Percentiles rank a stretch among this genome's conserved stretches.
These are phyloP conservation scores for Opisthocomus hoazin DNA, from an alignment of 2,113 vertebrate species.

Conservation along the genomic window DNA sequence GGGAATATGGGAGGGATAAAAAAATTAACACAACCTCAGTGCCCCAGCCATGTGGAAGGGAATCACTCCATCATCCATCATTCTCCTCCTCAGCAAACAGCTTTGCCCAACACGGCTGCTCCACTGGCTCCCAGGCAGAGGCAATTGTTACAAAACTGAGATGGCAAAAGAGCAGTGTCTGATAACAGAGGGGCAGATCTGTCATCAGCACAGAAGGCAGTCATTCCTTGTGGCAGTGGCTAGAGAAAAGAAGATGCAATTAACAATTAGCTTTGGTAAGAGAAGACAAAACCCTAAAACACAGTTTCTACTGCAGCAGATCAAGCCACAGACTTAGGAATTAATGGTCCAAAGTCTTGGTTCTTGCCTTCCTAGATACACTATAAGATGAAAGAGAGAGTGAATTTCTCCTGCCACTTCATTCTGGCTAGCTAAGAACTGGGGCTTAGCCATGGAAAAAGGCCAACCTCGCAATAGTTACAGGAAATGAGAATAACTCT, in stretches of 20 bases:
- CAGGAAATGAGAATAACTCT: constrained; percentile 44
- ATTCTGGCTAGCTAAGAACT: background rate
- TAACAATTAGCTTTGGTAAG: constrained; percentile 55
- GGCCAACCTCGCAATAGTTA: background rate
- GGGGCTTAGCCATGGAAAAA: constrained; percentile 23
- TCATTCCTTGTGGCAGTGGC: background rate
- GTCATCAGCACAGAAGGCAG: constrained; percentile 32
- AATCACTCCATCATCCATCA: background rate
- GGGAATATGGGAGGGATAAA: background rate
- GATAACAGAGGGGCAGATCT: constrained; percentile 27
- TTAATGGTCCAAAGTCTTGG: background rate
- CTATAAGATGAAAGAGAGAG: constrained; percentile 20
- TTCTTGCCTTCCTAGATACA: constrained; percentile 17
- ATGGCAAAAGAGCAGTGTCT: constrained; percentile 10
- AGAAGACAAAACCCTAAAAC: constrained; percentile 7
- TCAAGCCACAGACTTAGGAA: constrained; percentile 1
- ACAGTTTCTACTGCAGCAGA: constrained; percentile 2
- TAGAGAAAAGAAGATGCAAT: constrained; percentile 43
- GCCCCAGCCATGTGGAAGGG: background rate
- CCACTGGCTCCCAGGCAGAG: background rate
- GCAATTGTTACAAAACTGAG: background rate
- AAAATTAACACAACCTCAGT: background rate
- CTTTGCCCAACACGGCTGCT: background rate
- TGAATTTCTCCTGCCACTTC: constrained; percentile 4
- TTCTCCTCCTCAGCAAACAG: background rate